A percentile compares a stretch with the other conserved stretches of the same genome.
Evolutionary conservation across 2,888 invertebrate genomes (phyloP).

Genomic region (Stegana nigrithorax): DNA sequence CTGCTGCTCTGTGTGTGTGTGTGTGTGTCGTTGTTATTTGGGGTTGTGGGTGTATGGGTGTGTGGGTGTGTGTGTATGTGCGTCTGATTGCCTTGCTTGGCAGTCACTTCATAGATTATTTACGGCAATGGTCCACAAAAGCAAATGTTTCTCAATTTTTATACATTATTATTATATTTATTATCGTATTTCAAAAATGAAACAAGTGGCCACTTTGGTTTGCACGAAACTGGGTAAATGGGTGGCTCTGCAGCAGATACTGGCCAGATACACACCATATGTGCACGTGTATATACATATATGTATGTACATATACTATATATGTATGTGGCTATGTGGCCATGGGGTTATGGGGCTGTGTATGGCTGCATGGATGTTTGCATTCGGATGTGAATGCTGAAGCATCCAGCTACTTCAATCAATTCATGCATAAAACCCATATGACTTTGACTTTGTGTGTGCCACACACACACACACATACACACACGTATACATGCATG

Average conservation of each 20-base stretch:
- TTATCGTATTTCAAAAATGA: neutral
- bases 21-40: too few species aligned
- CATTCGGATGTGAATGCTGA: neutral
- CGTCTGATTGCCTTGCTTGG: too few species aligned
- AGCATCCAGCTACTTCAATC: conserved; percentile 46
- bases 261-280: too few species aligned
- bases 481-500: too few species aligned
- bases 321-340: neutral
- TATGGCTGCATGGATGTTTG: neutral
- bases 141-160: conserved; percentile 53
- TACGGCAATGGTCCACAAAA: conserved; percentile 56
- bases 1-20: too few species aligned
- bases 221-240: too few species aligned
- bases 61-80: too few species aligned
- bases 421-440: conserved; percentile 61
- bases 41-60: too few species aligned
- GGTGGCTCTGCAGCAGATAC: too few species aligned
- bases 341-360: neutral
- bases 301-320: too few species aligned
- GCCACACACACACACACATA: conserved; percentile 40
- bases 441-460: conserved; percentile 61
- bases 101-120: conserved; percentile 63
- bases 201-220: conserved; percentile 29
- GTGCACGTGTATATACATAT: too few species aligned
- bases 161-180: conserved; percentile 41